Evolutionary conservation across 2,797 vertebrate species (phyloP), one percentile per base, ranked within the genome.

Genomic region (Sebastes minor): DNA sequence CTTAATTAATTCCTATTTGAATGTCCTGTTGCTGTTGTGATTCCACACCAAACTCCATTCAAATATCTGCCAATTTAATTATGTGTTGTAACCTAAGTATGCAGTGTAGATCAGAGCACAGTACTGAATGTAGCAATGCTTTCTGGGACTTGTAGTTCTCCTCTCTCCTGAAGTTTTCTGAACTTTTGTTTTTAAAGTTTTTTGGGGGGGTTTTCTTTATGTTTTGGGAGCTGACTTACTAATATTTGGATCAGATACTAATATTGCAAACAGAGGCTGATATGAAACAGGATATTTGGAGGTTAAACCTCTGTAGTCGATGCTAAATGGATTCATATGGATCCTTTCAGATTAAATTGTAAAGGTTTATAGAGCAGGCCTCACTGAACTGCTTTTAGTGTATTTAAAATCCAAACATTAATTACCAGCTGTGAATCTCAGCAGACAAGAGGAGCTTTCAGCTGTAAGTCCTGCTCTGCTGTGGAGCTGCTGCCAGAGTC

Each of bases 391-490:
- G 73, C 82, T 84, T 81, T 84, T 56, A 79, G 76, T 81, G 83
- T 91, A 71, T 88, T 91, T 87, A 88, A 83, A 80, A 55, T 9
- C 68, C 81, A 56, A 80, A 61, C 89, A 49, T 82, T 90, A 90
- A 90, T 91, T 91, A 90, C 76, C 82, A 81, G 85, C 42, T 60
- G 80, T 81, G 81, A 71, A 12, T 80, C 53, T 8, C 64, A 16
- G 57, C 81, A 74, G 78, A 87, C 82, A 71, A 69, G 78, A 82
- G 82, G 73, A 82, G 89, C 88, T 86, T 83, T 89, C 27, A 71
- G 71, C 85, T 76, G 46, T 78, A 84, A 86, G 84, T 86, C 67
- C 32, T 13, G 66, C 62, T 72, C 38, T 27, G 72, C 68, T 69
- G 46, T 76, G 64, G 72, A 70, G 71, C 67, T 12, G 74, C 80